These are phyloP conservation scores for Octopus bimaculoides DNA, from an alignment of 1,140 invertebrate species.

Conservation along the genomic window DNA sequence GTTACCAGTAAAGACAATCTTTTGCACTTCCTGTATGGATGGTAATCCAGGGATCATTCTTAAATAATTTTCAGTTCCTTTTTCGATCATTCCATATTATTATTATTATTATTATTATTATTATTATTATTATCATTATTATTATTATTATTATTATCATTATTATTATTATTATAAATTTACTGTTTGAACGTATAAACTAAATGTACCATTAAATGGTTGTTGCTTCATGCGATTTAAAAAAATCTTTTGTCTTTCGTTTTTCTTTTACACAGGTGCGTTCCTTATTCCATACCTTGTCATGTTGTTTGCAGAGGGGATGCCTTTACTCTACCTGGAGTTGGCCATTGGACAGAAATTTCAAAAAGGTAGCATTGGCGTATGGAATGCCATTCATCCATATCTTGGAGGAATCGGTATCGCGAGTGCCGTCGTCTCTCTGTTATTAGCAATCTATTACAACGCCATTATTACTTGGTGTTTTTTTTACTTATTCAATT, in stretches of 20 bases:
- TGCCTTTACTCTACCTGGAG: constrained; percentile 47
- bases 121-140: too few species aligned
- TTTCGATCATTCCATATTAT: too few species aligned
- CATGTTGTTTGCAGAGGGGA: constrained; percentile 48
- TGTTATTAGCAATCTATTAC: constrained; percentile 98
- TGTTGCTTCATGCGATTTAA: not conserved
- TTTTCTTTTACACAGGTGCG: constrained; percentile 30
- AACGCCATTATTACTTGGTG: constrained; percentile 98
- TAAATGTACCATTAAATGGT: too few species aligned
- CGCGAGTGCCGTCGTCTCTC: constrained; percentile 91
- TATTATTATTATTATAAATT: too few species aligned
- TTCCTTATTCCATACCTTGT: constrained; percentile 50
- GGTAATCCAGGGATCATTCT: too few species aligned
- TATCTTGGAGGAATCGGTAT: constrained; percentile 78
- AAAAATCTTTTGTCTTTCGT: constrained; percentile 17
- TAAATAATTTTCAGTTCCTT: too few species aligned
- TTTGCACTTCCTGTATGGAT: too few species aligned
- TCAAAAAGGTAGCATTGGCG: constrained; percentile 37
- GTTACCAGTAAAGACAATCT: too few species aligned
- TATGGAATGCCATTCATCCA: constrained; percentile 45
- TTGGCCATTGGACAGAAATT: constrained; percentile 46
- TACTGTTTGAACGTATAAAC: too few species aligned
- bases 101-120: too few species aligned
- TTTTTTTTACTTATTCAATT: constrained; percentile 78
- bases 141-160: too few species aligned